phyloP scores from a whole-genome alignment of 1,140 invertebrate genomes.

The Argopecten irradians region DNA sequence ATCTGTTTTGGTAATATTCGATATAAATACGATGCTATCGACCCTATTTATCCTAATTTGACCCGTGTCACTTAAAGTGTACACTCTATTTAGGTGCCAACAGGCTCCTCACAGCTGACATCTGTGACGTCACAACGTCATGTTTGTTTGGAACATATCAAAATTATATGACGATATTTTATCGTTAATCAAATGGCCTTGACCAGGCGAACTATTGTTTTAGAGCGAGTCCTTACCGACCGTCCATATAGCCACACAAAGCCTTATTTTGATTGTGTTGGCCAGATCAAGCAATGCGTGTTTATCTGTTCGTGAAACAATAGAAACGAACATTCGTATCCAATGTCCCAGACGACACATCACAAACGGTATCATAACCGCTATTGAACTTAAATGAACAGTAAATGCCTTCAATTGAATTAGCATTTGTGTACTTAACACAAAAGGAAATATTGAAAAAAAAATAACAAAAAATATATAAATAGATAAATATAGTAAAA shows the following conservation, averaged over 20 bases:
- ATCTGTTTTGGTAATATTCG: background rate
- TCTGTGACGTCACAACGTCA: background rate
- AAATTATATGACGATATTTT: background rate
- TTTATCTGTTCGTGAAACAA: background rate
- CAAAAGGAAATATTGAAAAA: no score
- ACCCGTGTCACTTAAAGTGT: background rate
- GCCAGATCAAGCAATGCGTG: background rate
- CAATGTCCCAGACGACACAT: background rate
- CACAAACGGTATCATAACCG: background rate
- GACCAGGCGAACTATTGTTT: background rate
- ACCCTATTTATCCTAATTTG: background rate
- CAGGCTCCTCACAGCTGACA: background rate
- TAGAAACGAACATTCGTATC: background rate
- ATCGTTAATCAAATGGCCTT: background rate
- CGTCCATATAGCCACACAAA: background rate
- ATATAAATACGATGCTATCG: background rate
- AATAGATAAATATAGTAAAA: no score
- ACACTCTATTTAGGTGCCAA: background rate
- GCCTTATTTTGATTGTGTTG: background rate
- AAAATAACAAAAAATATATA: no score
- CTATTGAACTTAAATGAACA: background rate
- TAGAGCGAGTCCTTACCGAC: background rate
- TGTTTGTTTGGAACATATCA: slow-evolving; percentile 12
- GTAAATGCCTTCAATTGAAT: background rate
- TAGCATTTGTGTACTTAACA: background rate